phyloP scores from a whole-genome alignment of 2,797 vertebrate species.

The Myotis findleyi region DNA sequence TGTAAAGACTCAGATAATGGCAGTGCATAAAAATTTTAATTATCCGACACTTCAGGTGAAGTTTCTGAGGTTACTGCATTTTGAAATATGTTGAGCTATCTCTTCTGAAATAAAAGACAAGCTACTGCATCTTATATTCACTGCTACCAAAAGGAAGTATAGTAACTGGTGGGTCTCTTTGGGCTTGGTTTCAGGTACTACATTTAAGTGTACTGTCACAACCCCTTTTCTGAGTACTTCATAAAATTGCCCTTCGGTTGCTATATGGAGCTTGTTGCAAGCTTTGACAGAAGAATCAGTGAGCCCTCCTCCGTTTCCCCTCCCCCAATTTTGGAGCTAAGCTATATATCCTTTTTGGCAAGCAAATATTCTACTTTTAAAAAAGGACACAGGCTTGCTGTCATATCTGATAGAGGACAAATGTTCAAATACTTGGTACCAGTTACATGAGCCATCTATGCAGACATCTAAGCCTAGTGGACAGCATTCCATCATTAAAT shows the following conservation, averaged over 20 bases:
- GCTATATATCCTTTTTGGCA: background rate
- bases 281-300: background rate
- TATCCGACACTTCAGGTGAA: background rate
- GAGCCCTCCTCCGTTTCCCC: too few species aligned
- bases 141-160: background rate
- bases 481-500: background rate
- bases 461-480: background rate
- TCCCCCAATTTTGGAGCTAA: constrained; percentile 9
- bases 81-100: constrained; percentile 3
- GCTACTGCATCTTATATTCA: background rate
- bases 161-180: background rate
- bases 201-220: background rate
- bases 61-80: background rate
- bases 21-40: background rate
- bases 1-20: background rate
- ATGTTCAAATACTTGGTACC: background rate
- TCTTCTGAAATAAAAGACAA: constrained; percentile 22
- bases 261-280: background rate
- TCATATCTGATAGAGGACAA: background rate
- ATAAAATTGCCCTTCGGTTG: constrained; percentile 3
- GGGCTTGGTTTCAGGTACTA: constrained; percentile 9
- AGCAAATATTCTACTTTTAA: background rate
- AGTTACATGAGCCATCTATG: background rate
- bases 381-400: background rate
- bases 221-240: background rate